These are phyloP conservation scores for Caenorhabditis plicata DNA, from an alignment of 2,888 invertebrate genomes.

Conservation along the genomic window DNA sequence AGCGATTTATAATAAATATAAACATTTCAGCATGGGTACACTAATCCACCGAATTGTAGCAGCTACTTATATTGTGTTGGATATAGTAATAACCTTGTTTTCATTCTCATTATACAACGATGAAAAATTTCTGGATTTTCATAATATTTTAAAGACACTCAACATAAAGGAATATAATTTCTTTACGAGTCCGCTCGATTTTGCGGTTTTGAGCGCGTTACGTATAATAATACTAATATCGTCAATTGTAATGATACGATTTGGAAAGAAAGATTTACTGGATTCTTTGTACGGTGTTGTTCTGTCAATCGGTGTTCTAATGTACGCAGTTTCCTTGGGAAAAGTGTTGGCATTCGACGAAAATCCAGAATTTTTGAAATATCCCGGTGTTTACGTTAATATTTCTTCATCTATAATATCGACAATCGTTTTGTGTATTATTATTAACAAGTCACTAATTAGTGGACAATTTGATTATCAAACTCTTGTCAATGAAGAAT, in stretches of 20 bases:
- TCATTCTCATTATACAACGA: too few species aligned
- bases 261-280: constrained; percentile 10
- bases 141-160: too few species aligned
- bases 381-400: constrained; percentile 19
- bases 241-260: constrained; percentile 6
- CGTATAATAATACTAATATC: constrained; percentile 19
- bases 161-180: too few species aligned
- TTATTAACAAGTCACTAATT: constrained; percentile 7
- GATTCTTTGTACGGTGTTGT: constrained; percentile 4
- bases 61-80: too few species aligned
- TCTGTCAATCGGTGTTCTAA: constrained; percentile 10
- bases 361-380: constrained; percentile 6
- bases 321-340: constrained; percentile 14
- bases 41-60: too few species aligned
- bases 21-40: too few species aligned
- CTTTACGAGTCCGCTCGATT: constrained; percentile 30
- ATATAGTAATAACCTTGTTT: too few species aligned
- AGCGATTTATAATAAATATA: too few species aligned
- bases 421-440: constrained; percentile 7
- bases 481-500: neutral
- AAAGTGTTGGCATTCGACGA: constrained; percentile 22
- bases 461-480: constrained; percentile 2
- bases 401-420: constrained; percentile 9
- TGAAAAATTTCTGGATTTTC: too few species aligned
- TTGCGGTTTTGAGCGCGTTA: constrained; percentile 5